Evolutionary conservation across 1,140 invertebrate genomes (phyloP), one percentile per base, ranked within the genome.

Genomic region (Tyrophagus putrescentiae): DNA sequence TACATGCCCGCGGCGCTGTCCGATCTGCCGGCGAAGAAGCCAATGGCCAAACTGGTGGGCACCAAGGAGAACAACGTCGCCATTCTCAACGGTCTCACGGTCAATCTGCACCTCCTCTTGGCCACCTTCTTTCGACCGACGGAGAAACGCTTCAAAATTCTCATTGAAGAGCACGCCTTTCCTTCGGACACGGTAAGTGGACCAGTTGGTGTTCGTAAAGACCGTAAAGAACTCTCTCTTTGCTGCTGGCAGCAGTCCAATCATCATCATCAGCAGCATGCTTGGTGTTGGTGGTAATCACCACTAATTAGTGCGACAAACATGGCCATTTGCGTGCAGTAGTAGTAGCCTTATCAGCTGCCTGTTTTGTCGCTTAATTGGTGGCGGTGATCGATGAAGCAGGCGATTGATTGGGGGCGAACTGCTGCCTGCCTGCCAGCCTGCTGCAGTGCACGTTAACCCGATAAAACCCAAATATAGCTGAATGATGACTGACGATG

Each of bases 101-200:
- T 79, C 6, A 79, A 79, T 66, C 66, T 78, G 0, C 77, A 79
- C 67, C 62, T 79, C 3, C 61, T 78, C n/a, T n/a, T 63, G 25
- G 18, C 58, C 16, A 56, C 58, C 4, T 82, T 82, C 68, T 81
- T 81, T 64, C 66, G 71, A 62, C 80, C 80, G 53, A 77, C 73
- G 3, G 54, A 64, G 60, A 65, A 66, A 41, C 69, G 78, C 59
- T 70, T 75, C 65, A 81, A 81, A 66, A 77, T 81, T 48, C 63
- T 81, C 11, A 72, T 79, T 27, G 79, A 82, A 68, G 71, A 70
- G 6, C 72, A 76, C 62, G 76, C 79, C 0, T 82, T 81, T 68
- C 78, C 78, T 4, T 79, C 78, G 9, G 80, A 81, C 69, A 72
- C 76, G 68, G 77, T 78, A 71, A 72, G 72, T 65, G n/a, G n/a